Conservation (phyloP, 2,888 invertebrate genomes). For the Rhingia campestris region DNA sequence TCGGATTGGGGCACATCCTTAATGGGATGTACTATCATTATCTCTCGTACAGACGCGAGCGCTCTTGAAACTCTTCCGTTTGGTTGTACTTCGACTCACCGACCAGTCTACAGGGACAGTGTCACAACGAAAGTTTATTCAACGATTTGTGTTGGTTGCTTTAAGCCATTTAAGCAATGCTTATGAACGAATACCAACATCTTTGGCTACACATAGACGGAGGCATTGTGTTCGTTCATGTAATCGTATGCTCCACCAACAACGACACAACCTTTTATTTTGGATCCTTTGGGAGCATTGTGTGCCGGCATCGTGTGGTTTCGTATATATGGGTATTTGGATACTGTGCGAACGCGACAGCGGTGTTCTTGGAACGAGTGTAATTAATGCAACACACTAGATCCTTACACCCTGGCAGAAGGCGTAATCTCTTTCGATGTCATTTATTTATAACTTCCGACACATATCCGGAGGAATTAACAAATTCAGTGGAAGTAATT, state of each 20-base stretch:
- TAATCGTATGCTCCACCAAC: conserved; percentile 33
- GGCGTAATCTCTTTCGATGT: conserved; percentile 68
- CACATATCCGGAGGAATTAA: conserved; percentile 72
- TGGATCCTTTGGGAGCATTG: conserved; percentile 6
- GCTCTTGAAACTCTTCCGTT: conserved; percentile 14
- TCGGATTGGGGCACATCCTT: conserved; percentile 22
- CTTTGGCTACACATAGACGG: conserved; percentile 38
- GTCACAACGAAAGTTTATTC: conserved; percentile 36
- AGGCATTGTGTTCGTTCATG: conserved; percentile 9
- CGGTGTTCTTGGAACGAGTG: conserved; percentile 22
- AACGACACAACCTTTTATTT: conserved; percentile 21
- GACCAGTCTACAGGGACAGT: background rate
- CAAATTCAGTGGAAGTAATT: conserved; percentile 74
- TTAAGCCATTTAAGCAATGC: conserved; percentile 63
- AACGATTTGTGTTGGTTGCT: conserved; percentile 58
- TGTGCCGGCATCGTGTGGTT: conserved; percentile 24
- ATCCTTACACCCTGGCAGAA: conserved; percentile 3
- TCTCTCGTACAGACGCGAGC: conserved; percentile 37
- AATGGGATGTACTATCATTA: conserved; percentile 66
- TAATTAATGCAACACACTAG: conserved; percentile 66
- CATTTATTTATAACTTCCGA: conserved; percentile 74
- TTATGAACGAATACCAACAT: conserved; percentile 65
- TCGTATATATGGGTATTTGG: conserved; percentile 27
- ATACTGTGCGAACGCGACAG: conserved; percentile 1
- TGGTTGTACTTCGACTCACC: conserved; percentile 3